Evolutionary conservation across 37 sponge, comb jelly and placozoan genomes (phyloP).

Genomic region (Halisarca cf. caerulea): DNA sequence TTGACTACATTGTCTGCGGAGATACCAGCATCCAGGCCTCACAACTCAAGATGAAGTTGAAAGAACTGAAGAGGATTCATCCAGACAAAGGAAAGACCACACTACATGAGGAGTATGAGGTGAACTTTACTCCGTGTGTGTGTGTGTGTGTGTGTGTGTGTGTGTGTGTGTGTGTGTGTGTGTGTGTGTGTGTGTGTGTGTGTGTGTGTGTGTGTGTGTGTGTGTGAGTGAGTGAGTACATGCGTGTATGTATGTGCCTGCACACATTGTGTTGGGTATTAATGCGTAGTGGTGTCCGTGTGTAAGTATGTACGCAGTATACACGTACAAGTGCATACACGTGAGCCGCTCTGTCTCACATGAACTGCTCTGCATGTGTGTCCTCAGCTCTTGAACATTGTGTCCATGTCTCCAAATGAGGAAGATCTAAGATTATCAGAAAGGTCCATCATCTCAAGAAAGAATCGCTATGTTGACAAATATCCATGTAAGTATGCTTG

Average conservation of each 20-base stretch:
- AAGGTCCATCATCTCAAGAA: background rate
- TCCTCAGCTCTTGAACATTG: background rate
- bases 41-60: background rate
- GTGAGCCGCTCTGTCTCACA: background rate
- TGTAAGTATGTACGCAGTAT: background rate
- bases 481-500: constrained; percentile 8
- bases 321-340: background rate
- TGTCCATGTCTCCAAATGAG: constrained; percentile 8
- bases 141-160: too few species aligned
- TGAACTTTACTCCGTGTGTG: background rate
- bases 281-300: background rate
- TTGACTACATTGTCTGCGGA: constrained; percentile 31
- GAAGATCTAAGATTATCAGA: background rate
- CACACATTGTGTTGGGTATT: too few species aligned
- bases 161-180: too few species aligned
- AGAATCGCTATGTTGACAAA: constrained; percentile 11
- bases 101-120: background rate
- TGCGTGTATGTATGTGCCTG: too few species aligned
- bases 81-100: background rate
- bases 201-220: too few species aligned
- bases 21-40: constrained; percentile 17
- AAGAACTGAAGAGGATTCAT: background rate
- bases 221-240: too few species aligned
- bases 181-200: too few species aligned
- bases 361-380: background rate